A percentile compares a stretch with the other conserved stretches of the same genome.
Conservation (phyloP, 2,113 vertebrate species). For the Struthidea cinerea region DNA sequence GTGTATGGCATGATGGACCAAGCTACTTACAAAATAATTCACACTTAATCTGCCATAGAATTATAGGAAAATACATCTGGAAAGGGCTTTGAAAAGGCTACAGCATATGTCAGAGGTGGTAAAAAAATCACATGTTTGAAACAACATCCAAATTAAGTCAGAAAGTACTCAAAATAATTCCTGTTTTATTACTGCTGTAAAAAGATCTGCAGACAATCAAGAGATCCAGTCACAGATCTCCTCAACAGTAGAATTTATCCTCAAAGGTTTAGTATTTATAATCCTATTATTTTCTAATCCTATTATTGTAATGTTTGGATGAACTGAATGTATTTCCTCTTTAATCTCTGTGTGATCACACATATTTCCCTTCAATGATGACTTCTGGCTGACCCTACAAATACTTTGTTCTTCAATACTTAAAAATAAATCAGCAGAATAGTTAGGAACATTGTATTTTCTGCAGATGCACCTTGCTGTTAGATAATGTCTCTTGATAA, state of each 20-base stretch:
- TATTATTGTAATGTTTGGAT: conserved; percentile 88
- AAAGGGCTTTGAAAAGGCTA: not conserved
- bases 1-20: not conserved
- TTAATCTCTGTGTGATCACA: conserved; percentile 80
- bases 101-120: not conserved
- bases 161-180: not conserved
- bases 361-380: conserved; percentile 71
- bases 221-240: conserved; percentile 28
- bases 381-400: conserved; percentile 83
- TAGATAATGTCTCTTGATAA: conserved; percentile 5
- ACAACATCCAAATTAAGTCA: not conserved
- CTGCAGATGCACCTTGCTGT: not conserved
- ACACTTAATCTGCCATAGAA: not conserved
- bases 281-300: conserved; percentile 85
- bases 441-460: conserved; percentile 5
- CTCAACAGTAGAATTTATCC: conserved; percentile 46
- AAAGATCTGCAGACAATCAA: conserved; percentile 21
- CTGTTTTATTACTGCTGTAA: not conserved
- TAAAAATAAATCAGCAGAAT: conserved; percentile 38
- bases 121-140: not conserved
- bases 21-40: conserved; percentile 6
- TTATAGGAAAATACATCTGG: not conserved
- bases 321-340: conserved; percentile 85
- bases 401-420: conserved; percentile 72
- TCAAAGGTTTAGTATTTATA: conserved; percentile 69